Conservation (phyloP, 2,888 invertebrate genomes). For the Bembecia ichneumoniformis region DNA sequence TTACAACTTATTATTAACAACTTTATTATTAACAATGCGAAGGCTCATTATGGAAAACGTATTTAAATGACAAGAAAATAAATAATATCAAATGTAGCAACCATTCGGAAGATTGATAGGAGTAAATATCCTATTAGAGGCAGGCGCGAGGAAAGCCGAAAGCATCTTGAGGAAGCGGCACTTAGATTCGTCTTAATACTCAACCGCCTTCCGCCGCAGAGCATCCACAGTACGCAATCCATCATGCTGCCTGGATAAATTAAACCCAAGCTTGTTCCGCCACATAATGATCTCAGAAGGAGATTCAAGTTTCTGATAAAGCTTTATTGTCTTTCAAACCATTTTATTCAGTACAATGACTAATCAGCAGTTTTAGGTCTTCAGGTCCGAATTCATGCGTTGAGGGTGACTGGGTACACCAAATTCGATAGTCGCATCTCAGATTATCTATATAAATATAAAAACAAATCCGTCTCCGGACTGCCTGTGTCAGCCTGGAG, state of each 20-base stretch:
- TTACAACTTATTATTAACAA: too few relatives aligned
- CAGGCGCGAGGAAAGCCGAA: slow-evolving; percentile 13
- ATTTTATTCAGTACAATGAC: too few relatives aligned
- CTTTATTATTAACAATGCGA: too few relatives aligned
- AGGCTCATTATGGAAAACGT: not conserved
- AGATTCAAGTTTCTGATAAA: slow-evolving; percentile 17
- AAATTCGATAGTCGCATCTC: too few relatives aligned
- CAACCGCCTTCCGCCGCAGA: slow-evolving; percentile 22
- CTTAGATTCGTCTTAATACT: slow-evolving; percentile 37
- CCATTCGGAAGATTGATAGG: slow-evolving; percentile 15
- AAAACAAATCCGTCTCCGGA: too few relatives aligned
- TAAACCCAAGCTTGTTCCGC: slow-evolving; percentile 31
- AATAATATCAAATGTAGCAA: not conserved
- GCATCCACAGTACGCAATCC: slow-evolving; percentile 24
- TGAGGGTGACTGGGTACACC: too few relatives aligned
- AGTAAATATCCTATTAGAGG: slow-evolving; percentile 10
- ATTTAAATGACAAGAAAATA: not conserved
- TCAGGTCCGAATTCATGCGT: too few relatives aligned
- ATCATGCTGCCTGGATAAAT: slow-evolving; percentile 49
- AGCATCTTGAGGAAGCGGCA: slow-evolving; percentile 24
- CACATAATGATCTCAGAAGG: slow-evolving; percentile 22
- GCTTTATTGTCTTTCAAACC: not conserved
- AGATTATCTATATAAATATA: too few relatives aligned
- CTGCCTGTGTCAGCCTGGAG: too few relatives aligned
- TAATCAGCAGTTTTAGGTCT: too few relatives aligned